Evolutionary conservation across 2,888 invertebrate genomes (phyloP).

Genomic region (Ischnura elegans): DNA sequence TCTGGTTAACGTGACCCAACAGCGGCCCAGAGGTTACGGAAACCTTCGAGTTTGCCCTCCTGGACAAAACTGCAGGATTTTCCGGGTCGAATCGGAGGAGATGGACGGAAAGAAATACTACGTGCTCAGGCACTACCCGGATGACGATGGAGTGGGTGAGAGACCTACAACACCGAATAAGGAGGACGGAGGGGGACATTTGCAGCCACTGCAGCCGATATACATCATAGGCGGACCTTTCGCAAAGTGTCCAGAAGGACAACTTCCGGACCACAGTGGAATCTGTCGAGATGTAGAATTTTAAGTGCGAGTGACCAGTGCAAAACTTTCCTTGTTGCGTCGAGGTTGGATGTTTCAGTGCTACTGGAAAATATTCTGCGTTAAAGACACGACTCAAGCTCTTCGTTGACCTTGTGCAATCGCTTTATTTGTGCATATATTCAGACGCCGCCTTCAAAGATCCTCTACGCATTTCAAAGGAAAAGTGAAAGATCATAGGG

Average conservation of each 20-base stretch:
- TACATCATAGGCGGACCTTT: constrained; percentile 28
- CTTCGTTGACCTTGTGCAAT: too few relatives aligned
- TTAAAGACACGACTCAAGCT: too few relatives aligned
- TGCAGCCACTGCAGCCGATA: neutral
- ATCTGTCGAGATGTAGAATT: neutral
- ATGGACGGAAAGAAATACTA: neutral
- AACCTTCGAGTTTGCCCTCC: neutral
- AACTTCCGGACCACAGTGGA: constrained; percentile 23
- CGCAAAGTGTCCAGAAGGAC: neutral
- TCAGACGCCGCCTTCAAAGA: too few relatives aligned
- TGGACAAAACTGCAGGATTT: neutral
- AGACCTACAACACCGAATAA: neutral
- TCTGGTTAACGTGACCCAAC: neutral
- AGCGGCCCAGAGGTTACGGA: neutral
- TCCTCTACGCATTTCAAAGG: too few relatives aligned
- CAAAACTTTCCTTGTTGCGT: too few relatives aligned
- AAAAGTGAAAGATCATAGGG: too few relatives aligned
- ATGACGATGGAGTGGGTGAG: neutral
- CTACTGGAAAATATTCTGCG: too few relatives aligned
- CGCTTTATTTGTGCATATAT: too few relatives aligned
- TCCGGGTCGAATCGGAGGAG: neutral
- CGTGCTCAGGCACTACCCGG: neutral
- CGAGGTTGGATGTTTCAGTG: too few relatives aligned
- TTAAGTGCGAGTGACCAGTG: neutral
- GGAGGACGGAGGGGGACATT: neutral